These are phyloP conservation scores for Hemistola chrysoprasaria DNA, from an alignment of 2,888 invertebrate genomes.

Conservation along the genomic window DNA sequence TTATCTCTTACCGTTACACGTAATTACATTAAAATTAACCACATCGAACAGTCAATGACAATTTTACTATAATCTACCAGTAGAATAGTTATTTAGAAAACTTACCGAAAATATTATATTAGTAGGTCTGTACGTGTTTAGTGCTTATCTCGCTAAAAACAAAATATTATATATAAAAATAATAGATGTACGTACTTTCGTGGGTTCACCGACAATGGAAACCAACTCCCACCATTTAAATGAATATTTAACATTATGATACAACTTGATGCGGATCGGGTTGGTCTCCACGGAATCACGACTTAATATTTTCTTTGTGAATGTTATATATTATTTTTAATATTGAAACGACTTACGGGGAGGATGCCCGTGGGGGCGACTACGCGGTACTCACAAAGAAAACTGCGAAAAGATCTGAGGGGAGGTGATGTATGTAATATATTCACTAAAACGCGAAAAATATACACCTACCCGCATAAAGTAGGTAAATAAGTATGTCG, in stretches of 20 bases:
- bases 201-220: constrained; percentile 44
- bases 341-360: constrained; percentile 68
- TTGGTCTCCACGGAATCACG: constrained; percentile 68
- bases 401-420: constrained; percentile 33
- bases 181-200: no score
- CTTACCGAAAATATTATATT: no score
- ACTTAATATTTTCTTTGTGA: constrained; percentile 80
- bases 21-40: no score
- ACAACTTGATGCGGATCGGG: constrained; percentile 75
- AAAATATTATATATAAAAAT: no score
- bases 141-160: no score
- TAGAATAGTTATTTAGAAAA: no score
- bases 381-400: constrained; percentile 67
- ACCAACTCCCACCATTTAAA: constrained; percentile 55
- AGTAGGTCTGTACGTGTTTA: no score
- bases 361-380: constrained; percentile 32
- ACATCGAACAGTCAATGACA: no score
- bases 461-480: constrained; percentile 45
- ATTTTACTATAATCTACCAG: no score
- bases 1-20: no score
- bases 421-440: constrained; percentile 22
- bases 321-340: constrained; percentile 78
- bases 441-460: constrained; percentile 26
- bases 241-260: constrained; percentile 76
- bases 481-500: constrained; percentile 40